Base-by-base conservation (phyloP, 2,888 invertebrate genomes). In the Meteorus colon region DNA sequence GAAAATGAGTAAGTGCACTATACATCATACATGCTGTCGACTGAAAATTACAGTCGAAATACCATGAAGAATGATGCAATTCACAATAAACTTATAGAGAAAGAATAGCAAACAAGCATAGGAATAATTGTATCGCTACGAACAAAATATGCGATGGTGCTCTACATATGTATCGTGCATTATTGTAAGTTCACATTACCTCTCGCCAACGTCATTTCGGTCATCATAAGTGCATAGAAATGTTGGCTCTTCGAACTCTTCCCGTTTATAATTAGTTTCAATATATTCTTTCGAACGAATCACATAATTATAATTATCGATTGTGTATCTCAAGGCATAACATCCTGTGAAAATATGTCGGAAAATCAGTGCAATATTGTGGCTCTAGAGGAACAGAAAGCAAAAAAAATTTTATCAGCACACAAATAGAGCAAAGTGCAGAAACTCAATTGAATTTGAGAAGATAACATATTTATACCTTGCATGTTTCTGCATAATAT, bases 291-390 rank as follows among this genome's bases (percentile, higher is more conserved):
- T 80, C 16, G 78, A 78, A 12, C 75, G 71, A 12, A 79, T 73
- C 12, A 71, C 12, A 62, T 76, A 71, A 31, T 67, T 74, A 73
- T 74, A 70, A 14, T 70, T 75, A 48, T 78, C 77, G 24, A 78
- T 70, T 29, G 75, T 78, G 48, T 78, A 81, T 60, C 80, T 79
- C 59, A 81, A 55, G 0, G 81, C 80, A 63, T 81, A 81, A 77
- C 81, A 81, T 34, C 81, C 81, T 19, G 80, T 77, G 31, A 78
- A 81, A 31, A 81, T 74, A 60, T 80, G 76, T 59, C 75, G 63
- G 71, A 79, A 80, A 71, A 74, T 70, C 63, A 81, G 66, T 10
- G 70, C 45, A 70, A 80, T 76, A 65, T 69, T 62, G 16, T 76
- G 34, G 1, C 70, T 68, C 79, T 80, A 77, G n/a, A 70, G 73